Evolutionary conservation across 2,797 vertebrate genomes (phyloP).

Genomic region (Distichodus sexfasciatus): DNA sequence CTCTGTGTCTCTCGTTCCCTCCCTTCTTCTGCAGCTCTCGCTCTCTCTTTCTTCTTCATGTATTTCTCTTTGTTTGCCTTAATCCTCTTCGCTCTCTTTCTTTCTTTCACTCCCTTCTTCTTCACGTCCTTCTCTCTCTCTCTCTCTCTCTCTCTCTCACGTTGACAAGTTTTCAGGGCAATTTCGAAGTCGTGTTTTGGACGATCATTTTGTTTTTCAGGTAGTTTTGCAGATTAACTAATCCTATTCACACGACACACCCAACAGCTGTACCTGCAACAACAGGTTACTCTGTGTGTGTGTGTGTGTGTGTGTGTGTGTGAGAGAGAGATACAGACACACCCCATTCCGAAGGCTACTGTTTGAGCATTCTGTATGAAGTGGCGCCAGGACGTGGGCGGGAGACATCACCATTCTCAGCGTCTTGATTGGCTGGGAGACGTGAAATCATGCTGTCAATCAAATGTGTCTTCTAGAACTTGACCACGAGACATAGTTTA

Average conservation of each 20-base stretch:
- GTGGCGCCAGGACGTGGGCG: constrained; percentile 20
- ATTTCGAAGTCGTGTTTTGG: too few species aligned
- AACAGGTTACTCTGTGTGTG: neutral
- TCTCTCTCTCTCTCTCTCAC: neutral
- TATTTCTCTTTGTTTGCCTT: too few species aligned
- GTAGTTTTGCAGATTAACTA: neutral
- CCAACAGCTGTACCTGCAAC: constrained; percentile 24
- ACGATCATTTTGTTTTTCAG: constrained; percentile 3
- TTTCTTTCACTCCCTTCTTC: neutral
- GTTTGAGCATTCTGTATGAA: constrained; percentile 17
- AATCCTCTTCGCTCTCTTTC: neutral
- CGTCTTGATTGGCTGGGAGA: neutral
- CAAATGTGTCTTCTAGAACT: neutral
- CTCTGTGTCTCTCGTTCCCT: too few species aligned
- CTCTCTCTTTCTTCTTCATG: too few species aligned
- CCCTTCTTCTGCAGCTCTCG: too few species aligned
- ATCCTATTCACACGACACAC: constrained; percentile 22
- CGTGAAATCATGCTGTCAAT: neutral
- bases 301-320: constrained; percentile 2
- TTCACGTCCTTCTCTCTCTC: neutral
- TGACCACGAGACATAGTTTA: neutral
- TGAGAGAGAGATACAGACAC: neutral
- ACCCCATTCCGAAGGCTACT: constrained; percentile 8
- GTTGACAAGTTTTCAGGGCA: too few species aligned
- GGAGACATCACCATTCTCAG: constrained; percentile 13